Conservation (phyloP, 1,140 invertebrate species). For the Camponotus vicinus region DNA sequence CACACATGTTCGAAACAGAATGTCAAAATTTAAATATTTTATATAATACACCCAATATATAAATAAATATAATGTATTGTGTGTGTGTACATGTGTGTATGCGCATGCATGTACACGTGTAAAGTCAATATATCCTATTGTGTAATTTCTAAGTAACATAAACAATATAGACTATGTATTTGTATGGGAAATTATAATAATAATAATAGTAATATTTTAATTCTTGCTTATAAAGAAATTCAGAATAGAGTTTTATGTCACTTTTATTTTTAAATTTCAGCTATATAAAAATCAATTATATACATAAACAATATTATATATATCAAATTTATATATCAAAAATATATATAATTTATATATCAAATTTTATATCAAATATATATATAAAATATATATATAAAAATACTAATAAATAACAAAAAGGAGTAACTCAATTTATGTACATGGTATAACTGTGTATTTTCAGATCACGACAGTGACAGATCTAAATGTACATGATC, state of each 20-base stretch:
- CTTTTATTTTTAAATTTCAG: neutral
- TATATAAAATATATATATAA: neutral
- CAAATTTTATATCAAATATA: neutral
- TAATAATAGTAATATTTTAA: too few species aligned
- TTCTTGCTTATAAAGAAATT: neutral
- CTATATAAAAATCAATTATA: neutral
- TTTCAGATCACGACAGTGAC: slow-evolving; percentile 6
- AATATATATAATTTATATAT: too few species aligned
- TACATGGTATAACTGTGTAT: neutral
- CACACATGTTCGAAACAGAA: neutral
- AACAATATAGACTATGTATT: too few species aligned
- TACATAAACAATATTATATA: neutral
- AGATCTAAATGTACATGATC: slow-evolving; percentile 18
- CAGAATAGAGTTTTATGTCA: neutral
- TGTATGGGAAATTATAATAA: too few species aligned
- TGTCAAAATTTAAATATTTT: too few species aligned
- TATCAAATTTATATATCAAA: too few species aligned
- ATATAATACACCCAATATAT: too few species aligned
- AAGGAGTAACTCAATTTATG: neutral
- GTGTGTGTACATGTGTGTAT: too few species aligned
- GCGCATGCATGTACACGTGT: too few species aligned
- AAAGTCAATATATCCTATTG: too few species aligned
- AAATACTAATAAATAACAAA: neutral
- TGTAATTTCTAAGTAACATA: too few species aligned
- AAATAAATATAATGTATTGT: too few species aligned